phyloP scores from a whole-genome alignment of 1,140 invertebrate genomes.

The Holotrichia oblita region DNA sequence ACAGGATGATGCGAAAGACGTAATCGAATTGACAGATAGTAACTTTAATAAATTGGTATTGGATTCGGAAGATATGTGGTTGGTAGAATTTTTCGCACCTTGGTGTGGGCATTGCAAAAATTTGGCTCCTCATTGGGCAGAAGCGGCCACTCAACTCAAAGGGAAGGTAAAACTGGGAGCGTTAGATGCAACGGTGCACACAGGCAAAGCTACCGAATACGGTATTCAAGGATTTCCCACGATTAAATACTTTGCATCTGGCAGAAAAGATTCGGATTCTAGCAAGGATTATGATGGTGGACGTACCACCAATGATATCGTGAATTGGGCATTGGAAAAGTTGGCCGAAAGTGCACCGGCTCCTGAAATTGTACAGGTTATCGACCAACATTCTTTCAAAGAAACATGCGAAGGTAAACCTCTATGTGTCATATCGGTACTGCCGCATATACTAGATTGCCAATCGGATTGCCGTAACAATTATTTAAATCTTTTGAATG shows the following conservation, averaged over 20 bases:
- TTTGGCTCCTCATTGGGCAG: conserved; percentile 93
- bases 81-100: conserved; percentile 98
- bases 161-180: conserved; percentile 94
- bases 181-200: conserved; percentile 94
- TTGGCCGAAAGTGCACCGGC: conserved; percentile 85
- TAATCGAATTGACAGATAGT: conserved; percentile 91
- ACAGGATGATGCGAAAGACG: conserved; percentile 70
- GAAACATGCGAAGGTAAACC: conserved; percentile 85
- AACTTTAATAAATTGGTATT: conserved; percentile 94
- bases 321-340: conserved; percentile 89
- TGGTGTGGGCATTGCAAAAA: conserved; percentile 98
- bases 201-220: conserved; percentile 79
- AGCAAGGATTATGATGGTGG: conserved; percentile 88
- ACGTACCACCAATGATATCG: conserved; percentile 90
- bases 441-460: conserved; percentile 98
- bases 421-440: conserved; percentile 91
- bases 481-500: conserved; percentile 81
- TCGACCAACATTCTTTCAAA: conserved; percentile 72
- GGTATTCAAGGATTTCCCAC: conserved; percentile 94
- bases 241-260: conserved; percentile 93
- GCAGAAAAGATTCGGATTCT: conserved; percentile 77
- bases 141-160: conserved; percentile 93
- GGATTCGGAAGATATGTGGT: conserved; percentile 91
- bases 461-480: conserved; percentile 92
- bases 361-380: conserved; percentile 86